Percentiles rank a stretch among this genome's conserved stretches.
phyloP scores from a whole-genome alignment of 2,797 vertebrate genomes.

The Danio tinwini region DNA sequence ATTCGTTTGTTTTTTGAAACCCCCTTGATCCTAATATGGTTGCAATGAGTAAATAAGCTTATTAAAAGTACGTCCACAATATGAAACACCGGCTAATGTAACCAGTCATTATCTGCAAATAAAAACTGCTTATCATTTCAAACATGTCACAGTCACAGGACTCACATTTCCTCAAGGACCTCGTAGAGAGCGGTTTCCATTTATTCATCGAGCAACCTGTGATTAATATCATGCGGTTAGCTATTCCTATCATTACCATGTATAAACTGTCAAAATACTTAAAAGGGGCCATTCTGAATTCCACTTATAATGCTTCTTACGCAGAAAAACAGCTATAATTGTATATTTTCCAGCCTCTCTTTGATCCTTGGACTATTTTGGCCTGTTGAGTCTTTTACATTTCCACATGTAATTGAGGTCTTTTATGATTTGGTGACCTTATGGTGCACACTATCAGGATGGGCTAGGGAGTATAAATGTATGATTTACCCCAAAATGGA shows the following conservation, averaged over 20 bases:
- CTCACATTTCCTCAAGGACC: slow-evolving; percentile 5
- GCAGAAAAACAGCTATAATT: neutral
- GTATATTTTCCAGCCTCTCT: neutral
- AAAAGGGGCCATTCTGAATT: neutral
- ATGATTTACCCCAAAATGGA: neutral
- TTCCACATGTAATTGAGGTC: slow-evolving; percentile 8
- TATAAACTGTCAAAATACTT: slow-evolving; percentile 39
- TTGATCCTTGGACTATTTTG: slow-evolving; percentile 8
- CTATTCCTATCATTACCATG: slow-evolving; percentile 39
- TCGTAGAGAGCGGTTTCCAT: slow-evolving; percentile 25
- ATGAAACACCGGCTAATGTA: neutral
- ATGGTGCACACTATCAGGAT: neutral
- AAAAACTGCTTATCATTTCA: slow-evolving; percentile 37
- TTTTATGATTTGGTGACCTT: neutral
- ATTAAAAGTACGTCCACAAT: slow-evolving; percentile 25
- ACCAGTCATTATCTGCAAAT: slow-evolving; percentile 33
- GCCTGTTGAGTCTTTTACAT: neutral
- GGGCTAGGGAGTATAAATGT: neutral
- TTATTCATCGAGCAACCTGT: slow-evolving; percentile 26
- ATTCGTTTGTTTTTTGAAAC: neutral
- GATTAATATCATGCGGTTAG: slow-evolving; percentile 16
- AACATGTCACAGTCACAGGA: slow-evolving; percentile 30
- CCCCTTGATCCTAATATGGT: slow-evolving; percentile 30
- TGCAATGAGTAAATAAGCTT: slow-evolving; percentile 31
- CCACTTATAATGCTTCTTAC: slow-evolving; percentile 8